Evolutionary conservation across 2,113 vertebrate species (phyloP), one percentile per base, ranked within the genome.

Genomic region (Chionodraco myersi): DNA sequence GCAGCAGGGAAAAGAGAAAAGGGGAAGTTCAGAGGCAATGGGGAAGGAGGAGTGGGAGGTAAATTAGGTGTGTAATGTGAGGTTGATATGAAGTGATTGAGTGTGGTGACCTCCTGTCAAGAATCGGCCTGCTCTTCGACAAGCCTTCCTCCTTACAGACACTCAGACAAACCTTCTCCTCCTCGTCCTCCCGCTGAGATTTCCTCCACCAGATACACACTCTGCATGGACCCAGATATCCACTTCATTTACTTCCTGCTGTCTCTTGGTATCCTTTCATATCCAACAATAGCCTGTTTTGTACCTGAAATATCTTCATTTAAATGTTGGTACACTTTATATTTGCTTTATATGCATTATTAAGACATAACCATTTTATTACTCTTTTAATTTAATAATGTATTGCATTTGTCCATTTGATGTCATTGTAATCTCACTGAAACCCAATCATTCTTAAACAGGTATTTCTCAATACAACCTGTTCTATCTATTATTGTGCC

Each of bases 21-120:
- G 59, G 21, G 51, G 52, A 48, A n/a, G 58, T 84, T 86, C 41
- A 48, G 72, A 62, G 49, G 60, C 44, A 62, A 36, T 36, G 54
- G 57, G 59, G 54, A 58, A 58, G 75, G 69, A 74, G 57, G 59
- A 72, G 58, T 10, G 26, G 77, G 51, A 74, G 52, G 52, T 88
- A 91, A 93, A 93, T 92, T 88, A 92, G 88, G 82, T 92, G 87
- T 93, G 89, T 92, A 92, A 93, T 92, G 86, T 88, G 91, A 92
- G 88, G 89, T 86, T 89, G 91, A 94, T 92, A 86, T 86, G 89
- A 90, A 92, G 92, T 86, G 87, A 94, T 91, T 86, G 91, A 88
- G 91, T 89, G 90, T 90, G 90, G 87, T 92, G 92, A 95, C 92
- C 92, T 91, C 82, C 84, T 80, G 88, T 92, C 86, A 93, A 60